A percentile compares a stretch with the other conserved stretches of the same genome.
Conservation (phyloP, 2,888 invertebrate genomes). For the Meghimatium bilineatum region DNA sequence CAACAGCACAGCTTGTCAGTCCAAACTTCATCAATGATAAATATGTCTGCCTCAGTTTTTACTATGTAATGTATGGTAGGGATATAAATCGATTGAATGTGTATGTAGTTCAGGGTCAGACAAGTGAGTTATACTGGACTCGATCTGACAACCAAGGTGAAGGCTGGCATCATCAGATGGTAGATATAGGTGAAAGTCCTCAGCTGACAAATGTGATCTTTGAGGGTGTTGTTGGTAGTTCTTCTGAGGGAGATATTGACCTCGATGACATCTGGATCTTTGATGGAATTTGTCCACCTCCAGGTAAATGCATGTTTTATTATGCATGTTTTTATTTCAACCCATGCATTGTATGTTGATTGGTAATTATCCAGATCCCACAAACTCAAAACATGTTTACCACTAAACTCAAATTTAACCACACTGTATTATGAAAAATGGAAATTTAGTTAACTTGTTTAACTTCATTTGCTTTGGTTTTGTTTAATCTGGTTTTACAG, state of each 20-base stretch:
- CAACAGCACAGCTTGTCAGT: conserved; percentile 65
- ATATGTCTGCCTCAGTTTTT: conserved; percentile 34
- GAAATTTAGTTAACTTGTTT: too few species aligned
- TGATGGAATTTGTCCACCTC: conserved; percentile 22
- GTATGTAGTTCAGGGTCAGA: conserved; percentile 2
- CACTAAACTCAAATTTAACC: too few species aligned
- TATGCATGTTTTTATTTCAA: neutral
- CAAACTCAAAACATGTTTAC: too few species aligned
- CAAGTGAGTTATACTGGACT: conserved; percentile 17
- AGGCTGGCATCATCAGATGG: conserved; percentile 23
- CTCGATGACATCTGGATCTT: conserved; percentile 40
- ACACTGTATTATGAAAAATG: neutral
- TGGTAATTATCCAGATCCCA: too few species aligned
- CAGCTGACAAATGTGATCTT: conserved; percentile 28
- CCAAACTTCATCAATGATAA: conserved; percentile 53
- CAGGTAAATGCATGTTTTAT: conserved; percentile 1
- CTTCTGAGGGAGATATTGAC: conserved; percentile 24
- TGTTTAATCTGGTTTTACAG: too few species aligned
- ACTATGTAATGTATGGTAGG: conserved; percentile 36
- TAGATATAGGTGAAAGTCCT: conserved; percentile 21
- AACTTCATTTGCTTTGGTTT: too few species aligned
- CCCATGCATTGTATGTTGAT: neutral
- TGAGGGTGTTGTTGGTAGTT: conserved; percentile 28
- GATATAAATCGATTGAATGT: conserved; percentile 28
- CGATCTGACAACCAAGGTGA: conserved; percentile 26